Evolutionary conservation across 2,797 vertebrate species (phyloP).

Genomic region (Cryptoblepharus egeriae): DNA sequence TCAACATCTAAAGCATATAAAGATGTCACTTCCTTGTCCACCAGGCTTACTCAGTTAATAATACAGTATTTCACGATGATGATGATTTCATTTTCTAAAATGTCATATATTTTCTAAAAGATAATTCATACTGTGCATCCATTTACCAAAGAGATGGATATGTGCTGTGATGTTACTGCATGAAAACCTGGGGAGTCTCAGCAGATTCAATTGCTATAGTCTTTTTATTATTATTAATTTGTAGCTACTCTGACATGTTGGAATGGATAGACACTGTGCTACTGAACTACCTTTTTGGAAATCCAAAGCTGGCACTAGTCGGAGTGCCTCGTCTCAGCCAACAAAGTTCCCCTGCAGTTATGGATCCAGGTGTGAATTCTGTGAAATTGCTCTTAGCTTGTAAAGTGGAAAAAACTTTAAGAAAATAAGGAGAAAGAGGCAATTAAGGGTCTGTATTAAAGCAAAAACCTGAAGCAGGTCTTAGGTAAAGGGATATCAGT

Average conservation of each 20-base stretch:
- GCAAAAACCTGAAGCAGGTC: too few relatives aligned
- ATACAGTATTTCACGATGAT: too few relatives aligned
- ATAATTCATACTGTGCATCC: not conserved
- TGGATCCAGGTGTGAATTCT: not conserved
- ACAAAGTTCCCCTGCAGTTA: not conserved
- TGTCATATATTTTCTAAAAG: not conserved
- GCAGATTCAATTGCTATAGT: not conserved
- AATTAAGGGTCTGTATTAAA: not conserved
- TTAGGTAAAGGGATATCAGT: not conserved
- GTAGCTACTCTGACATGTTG: slow-evolving; percentile 66
- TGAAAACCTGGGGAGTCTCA: not conserved
- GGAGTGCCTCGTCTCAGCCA: slow-evolving; percentile 72
- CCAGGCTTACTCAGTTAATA: not conserved
- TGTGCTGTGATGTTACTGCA: not conserved
- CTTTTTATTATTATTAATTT: not conserved
- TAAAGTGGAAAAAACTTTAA: not conserved
- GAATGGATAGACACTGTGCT: slow-evolving; percentile 76
- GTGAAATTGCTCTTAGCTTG: not conserved
- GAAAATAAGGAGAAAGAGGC: not conserved
- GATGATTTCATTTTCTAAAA: too few relatives aligned
- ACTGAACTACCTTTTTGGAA: slow-evolving; percentile 74
- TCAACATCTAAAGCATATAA: not conserved
- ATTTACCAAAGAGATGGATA: not conserved
- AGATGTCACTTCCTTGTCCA: not conserved
- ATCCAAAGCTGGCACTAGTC: slow-evolving; percentile 67